Base-by-base conservation (phyloP, 2,888 invertebrate species). In the Lapara coniferarum region DNA sequence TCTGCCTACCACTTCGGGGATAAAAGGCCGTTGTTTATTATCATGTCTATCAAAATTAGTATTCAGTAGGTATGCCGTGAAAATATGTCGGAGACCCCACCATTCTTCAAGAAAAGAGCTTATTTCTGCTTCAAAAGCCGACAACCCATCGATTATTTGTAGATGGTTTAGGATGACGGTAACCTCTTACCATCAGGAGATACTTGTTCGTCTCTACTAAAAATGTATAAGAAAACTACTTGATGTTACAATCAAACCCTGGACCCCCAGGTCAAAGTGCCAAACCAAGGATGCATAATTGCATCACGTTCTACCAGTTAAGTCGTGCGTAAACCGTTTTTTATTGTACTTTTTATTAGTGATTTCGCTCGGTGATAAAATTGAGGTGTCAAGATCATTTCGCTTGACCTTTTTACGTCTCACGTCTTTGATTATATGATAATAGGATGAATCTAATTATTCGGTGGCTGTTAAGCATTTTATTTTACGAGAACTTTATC, bases 241-340 rank as follows among this genome's bases (percentile, higher is more conserved):
- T 10, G 55, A 10, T 19, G 10, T 53, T 8, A 19, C 19, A 10
- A 19, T 55, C 19, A 55, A 55, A 55, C 19, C 19, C 55, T 19
- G 12, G 55, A 55, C 19, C 19, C 19, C 4, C 19, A 10, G 19
- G 19, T 55, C 55, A 55, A 55, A 55, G 13, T 10, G 4, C 55
- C 10, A 19, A 55, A 55, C 55, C 55, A 55, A 55, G 10, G 55
- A 19, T 12, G 59, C 73, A 73, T 71, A 70, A 82, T 79, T 75
- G 75, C 49, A 58, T 67, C 78, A 81, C 83, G 81, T 78, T 71
- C 71, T 70, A 75, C 68, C 71, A 69, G 74, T 80, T 76, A 75
- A 73, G 76, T 70, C 71, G 70, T 69, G 52, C 75, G 74, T 75
- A 70, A 75, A 30, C 13, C 63, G 19, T 19, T 12, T 12, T 63